phyloP scores from a whole-genome alignment of 2,113 vertebrate genomes.

The Mastomys coucha region DNA sequence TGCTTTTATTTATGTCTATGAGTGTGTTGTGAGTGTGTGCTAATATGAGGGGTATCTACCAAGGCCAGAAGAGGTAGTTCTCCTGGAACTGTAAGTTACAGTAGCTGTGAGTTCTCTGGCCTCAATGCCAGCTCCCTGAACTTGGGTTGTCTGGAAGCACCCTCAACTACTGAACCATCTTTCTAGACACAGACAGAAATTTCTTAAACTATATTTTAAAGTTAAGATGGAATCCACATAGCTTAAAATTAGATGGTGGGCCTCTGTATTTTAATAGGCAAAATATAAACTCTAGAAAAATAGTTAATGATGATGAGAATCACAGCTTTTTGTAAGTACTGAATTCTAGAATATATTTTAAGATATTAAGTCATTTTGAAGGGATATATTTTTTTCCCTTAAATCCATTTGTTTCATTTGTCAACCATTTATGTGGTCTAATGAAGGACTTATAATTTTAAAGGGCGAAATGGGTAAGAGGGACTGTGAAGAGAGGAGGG shows the following conservation, averaged over 20 bases:
- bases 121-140: not conserved
- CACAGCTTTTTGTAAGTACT: not conserved
- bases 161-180: not conserved
- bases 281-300: slow-evolving; percentile 13
- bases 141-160: not conserved
- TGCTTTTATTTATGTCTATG: not conserved
- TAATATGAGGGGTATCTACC: not conserved
- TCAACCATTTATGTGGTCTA: not conserved
- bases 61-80: not conserved
- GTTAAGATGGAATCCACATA: not conserved
- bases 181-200: not conserved
- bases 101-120: not conserved
- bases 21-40: not conserved
- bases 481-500: not conserved
- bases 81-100: not conserved
- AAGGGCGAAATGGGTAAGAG: not conserved
- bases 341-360: not conserved
- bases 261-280: not conserved
- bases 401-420: not conserved
- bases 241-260: not conserved
- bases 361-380: not conserved
- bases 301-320: not conserved
- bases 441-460: not conserved
- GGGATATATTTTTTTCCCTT: too few relatives aligned
- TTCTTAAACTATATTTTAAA: not conserved